Evolutionary conservation across 1,140 invertebrate species (phyloP), one percentile per base, ranked within the genome.

Genomic region (Drosophila suzukii): DNA sequence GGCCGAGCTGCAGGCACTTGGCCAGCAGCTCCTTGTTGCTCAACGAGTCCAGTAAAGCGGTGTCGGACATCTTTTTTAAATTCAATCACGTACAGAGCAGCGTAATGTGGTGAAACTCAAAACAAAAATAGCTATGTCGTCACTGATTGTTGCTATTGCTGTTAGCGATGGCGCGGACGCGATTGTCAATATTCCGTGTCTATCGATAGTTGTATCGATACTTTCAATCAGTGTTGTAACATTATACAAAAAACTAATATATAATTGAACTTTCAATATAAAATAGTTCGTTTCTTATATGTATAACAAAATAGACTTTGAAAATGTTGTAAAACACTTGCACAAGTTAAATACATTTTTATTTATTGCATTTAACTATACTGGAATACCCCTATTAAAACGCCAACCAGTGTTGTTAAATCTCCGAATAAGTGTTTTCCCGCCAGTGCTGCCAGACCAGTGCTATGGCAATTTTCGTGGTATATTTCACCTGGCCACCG

Each of bases 101-200:
- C 2, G 30, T 0, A 7, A 34, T 30, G 8, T 84, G 68, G 62
- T 49, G 84, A 84, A 88, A 88, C 54, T 15, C 34, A 38, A 66
- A 67, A 89, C 72, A 80, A 77, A 84, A 84, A 80, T 88, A 88
- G 72, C 68, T 63, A 89, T 88, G 79, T 71, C 83, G 83, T 88
- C 83, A 88, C 83, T 43, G 20, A 43, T 76, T 60, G 27, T 61
- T 74, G 41, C 51, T 67, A 32, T 39, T 44, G n/a, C 4, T n/a
- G 17, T 5, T 44, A 13, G 36, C 4, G 54, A 17, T 20, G 39
- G 2, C 4, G 30, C 6, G 5, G 2, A 17, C 12, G n/a, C 27
- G 15, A n/a, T 41, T 7, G 17, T 32, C 15, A 8, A 15, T 2
- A 7, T 0, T 6, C 1, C 5, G 6, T 13, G 7, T 1, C 12